These are phyloP conservation scores for Pseudocheirus occidentalis DNA, from an alignment of 2,797 vertebrate species.

Conservation along the genomic window DNA sequence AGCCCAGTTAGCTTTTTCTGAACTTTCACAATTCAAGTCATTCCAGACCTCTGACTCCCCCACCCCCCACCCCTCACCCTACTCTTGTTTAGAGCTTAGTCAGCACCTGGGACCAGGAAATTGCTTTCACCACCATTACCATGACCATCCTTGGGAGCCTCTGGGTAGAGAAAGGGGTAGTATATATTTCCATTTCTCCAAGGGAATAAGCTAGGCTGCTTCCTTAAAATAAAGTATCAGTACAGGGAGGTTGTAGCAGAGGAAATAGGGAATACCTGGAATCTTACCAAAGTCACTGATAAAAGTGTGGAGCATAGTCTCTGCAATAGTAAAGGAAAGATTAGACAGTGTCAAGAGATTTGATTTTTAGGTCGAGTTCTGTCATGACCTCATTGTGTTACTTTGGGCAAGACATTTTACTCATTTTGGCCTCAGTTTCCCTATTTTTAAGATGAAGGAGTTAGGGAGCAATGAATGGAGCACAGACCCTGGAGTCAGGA, in stretches of 20 bases:
- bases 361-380: background rate
- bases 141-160: background rate
- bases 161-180: background rate
- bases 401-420: background rate
- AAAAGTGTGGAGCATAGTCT: background rate
- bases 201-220: background rate
- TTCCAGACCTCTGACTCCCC: background rate
- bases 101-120: background rate
- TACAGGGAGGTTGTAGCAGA: background rate
- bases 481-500: too few relatives aligned
- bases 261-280: background rate
- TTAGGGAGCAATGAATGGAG: too few relatives aligned
- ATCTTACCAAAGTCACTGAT: background rate
- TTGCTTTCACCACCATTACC: background rate
- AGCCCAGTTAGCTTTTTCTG: background rate
- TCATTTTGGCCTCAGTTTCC: background rate
- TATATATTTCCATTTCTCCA: background rate
- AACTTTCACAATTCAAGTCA: background rate
- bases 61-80: background rate
- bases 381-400: background rate
- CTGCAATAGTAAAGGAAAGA: background rate
- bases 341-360: background rate
- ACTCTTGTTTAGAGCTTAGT: background rate
- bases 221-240: background rate
- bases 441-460: background rate